Percentiles rank a stretch among this genome's conserved stretches.
Evolutionary conservation across 2,113 vertebrate genomes (phyloP).

Genomic region (Bufo gargarizans): DNA sequence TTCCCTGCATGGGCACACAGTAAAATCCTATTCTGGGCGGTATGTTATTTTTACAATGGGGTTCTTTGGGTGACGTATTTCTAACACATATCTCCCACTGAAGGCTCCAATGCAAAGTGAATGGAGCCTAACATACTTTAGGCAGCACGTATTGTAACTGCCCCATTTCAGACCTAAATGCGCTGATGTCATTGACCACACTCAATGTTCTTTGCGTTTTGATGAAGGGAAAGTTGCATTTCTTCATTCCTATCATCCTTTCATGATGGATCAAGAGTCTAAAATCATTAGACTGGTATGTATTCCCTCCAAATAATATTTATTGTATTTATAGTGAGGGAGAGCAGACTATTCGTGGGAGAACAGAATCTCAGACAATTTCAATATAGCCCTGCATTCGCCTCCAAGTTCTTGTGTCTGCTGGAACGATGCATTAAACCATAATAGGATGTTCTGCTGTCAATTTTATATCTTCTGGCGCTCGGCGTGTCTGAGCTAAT

Average conservation of each 20-base stretch:
- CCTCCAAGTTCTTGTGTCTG: slow-evolving; percentile 13
- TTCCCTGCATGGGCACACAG: no score
- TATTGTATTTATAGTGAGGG: not conserved
- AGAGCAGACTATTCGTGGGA: slow-evolving; percentile 24
- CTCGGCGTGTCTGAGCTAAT: slow-evolving; percentile 33
- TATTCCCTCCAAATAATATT: slow-evolving; percentile 5
- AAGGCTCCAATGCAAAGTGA: not conserved
- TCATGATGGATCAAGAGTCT: not conserved
- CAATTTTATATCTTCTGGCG: slow-evolving; percentile 41
- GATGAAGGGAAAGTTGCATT: not conserved
- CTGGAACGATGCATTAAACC: slow-evolving; percentile 26
- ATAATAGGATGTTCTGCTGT: slow-evolving; percentile 39
- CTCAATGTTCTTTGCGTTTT: not conserved
- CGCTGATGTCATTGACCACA: not conserved
- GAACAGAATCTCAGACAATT: slow-evolving; percentile 11
- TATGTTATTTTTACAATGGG: no score
- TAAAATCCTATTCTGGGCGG: no score
- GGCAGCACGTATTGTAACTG: not conserved
- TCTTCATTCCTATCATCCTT: not conserved
- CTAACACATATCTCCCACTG: no score
- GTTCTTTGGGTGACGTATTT: no score
- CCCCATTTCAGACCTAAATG: not conserved
- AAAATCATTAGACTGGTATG: not conserved
- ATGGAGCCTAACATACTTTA: not conserved
- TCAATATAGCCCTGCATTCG: slow-evolving; percentile 23